Base-by-base conservation (phyloP, 2,113 vertebrate genomes). In the Sakesphorus luctuosus region DNA sequence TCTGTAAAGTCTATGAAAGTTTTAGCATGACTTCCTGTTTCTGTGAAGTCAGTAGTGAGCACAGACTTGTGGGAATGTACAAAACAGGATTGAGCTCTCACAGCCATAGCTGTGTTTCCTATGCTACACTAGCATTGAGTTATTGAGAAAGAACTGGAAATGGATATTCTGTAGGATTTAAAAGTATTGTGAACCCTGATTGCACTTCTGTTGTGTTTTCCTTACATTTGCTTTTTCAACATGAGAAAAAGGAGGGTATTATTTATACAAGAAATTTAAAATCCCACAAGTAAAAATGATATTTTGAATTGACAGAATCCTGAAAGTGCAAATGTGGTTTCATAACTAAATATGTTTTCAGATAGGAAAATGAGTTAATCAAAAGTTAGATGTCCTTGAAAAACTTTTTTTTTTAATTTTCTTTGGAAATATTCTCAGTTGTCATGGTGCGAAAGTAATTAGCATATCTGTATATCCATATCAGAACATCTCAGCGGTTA, bases 171-270 rank as follows among this genome's bases (percentile, higher is more conserved):
- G 29, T 59, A 19, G 20, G 77, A 92, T 91, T 90, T 90, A 90
- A 86, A 94, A 96, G 93, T 79, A 81, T 55, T 47, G 40, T 96
- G 87, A 96, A 87, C 84, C 76, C 62, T 90, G 52, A 66, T 47
- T 97, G 96, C 97, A 96, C 79, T 96, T 90, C 26, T 92, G 3
- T 44, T 96, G 65, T 43, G 43, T 65, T 93, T 93, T 96, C 62
- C 55, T 94, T 97, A 87, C 62, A 77, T 87, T 97, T 86, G 38
- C 23, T 81, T 8, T 10, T 92, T 93, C 89, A 84, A 91, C 67
- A 84, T n/a, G 53, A 91, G 80, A 97, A 95, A 87, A 97, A 97
- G 89, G 77, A 94, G 49, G 62, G 13, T 61, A 84, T 96, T 97
- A 84, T 97, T 96, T 96, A 50, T 96, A 85, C 40, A 94, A 89